Evolutionary conservation across 2,888 invertebrate species (phyloP).

Genomic region (Protonemura montana): DNA sequence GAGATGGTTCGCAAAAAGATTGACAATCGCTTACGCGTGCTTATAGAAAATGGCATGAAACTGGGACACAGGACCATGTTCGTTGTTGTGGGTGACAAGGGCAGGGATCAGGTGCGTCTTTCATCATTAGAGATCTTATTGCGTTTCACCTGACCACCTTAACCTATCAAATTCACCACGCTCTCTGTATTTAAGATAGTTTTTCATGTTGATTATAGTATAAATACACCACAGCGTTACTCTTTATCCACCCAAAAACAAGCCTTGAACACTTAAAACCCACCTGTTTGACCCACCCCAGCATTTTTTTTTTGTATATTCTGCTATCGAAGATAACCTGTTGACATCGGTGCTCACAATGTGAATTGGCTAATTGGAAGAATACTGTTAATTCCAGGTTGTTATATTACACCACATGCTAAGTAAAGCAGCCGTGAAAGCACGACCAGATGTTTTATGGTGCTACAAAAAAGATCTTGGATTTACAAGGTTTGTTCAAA

Average conservation of each 20-base stretch:
- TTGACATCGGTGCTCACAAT: too few relatives aligned
- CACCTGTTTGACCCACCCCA: too few relatives aligned
- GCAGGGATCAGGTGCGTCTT: slow-evolving; percentile 84
- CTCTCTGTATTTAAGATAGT: neutral
- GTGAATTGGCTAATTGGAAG: neutral
- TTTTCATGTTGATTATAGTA: too few relatives aligned
- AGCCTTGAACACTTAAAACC: too few relatives aligned
- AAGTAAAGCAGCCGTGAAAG: slow-evolving; percentile 91
- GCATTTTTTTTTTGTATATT: too few relatives aligned
- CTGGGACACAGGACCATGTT: slow-evolving; percentile 92
- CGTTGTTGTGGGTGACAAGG: slow-evolving; percentile 94
- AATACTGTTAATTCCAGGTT: slow-evolving; percentile 68
- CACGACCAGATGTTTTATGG: slow-evolving; percentile 95
- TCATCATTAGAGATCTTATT: neutral
- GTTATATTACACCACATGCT: slow-evolving; percentile 98
- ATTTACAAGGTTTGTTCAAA: slow-evolving; percentile 75
- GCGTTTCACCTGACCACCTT: neutral
- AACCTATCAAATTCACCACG: neutral
- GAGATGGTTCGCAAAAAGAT: slow-evolving; percentile 93
- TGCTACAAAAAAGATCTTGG: slow-evolving; percentile 97
- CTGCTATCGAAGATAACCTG: too few relatives aligned
- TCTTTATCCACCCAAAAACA: too few relatives aligned
- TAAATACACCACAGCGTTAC: too few relatives aligned
- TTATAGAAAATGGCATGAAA: slow-evolving; percentile 97
- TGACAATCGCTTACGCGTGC: slow-evolving; percentile 91